Conservation (phyloP, 1,140 invertebrate genomes). For the Nomia melanderi region DNA sequence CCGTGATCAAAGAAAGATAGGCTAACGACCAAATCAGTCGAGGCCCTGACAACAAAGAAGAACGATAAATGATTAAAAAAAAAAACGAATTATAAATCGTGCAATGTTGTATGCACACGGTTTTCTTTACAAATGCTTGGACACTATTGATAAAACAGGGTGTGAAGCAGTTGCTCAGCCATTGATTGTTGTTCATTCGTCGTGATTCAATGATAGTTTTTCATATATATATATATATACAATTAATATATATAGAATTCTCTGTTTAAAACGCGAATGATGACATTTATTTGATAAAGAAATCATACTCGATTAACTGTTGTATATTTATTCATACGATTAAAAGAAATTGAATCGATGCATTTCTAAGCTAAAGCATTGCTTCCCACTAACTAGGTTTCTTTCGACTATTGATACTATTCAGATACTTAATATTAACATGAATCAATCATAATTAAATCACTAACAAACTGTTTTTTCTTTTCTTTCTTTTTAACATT, state of each 20-base stretch:
- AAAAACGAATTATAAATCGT: slow-evolving; percentile 11
- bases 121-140: slow-evolving; percentile 22
- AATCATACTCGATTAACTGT: no score
- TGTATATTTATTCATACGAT: no score
- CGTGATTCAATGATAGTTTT: no score
- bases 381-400: slow-evolving; percentile 77
- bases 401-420: slow-evolving; percentile 75
- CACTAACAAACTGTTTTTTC: slow-evolving; percentile 84
- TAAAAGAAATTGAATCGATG: background rate
- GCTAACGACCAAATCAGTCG: background rate
- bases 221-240: no score
- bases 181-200: background rate
- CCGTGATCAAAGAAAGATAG: background rate
- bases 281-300: no score
- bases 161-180: slow-evolving; percentile 38
- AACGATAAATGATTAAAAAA: background rate
- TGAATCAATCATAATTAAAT: slow-evolving; percentile 78
- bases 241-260: no score
- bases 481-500: slow-evolving; percentile 84
- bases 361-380: slow-evolving; percentile 65
- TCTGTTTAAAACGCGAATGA: no score
- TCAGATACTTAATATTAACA: slow-evolving; percentile 72
- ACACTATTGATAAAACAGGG: slow-evolving; percentile 19
- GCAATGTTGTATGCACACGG: slow-evolving; percentile 12
- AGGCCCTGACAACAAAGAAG: background rate